These are phyloP conservation scores for Eupleurogrammus muticus DNA, from an alignment of 2,797 vertebrate species.

Conservation along the genomic window DNA sequence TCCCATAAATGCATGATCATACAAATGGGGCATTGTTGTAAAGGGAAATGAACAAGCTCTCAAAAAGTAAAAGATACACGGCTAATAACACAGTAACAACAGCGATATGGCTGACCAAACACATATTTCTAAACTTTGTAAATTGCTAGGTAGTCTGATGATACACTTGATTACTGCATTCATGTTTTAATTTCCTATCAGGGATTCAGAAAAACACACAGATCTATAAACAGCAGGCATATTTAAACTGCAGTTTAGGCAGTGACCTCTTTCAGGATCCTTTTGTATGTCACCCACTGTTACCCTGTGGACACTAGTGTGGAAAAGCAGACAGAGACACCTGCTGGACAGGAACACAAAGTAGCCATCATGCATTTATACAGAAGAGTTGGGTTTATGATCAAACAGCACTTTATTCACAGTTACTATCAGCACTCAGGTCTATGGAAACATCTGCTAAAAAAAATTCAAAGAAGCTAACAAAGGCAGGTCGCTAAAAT, in stretches of 20 bases:
- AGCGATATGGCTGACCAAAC: too few relatives aligned
- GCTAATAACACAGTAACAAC: too few relatives aligned
- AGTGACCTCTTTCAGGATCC: too few relatives aligned
- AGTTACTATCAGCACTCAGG: conserved; percentile 72
- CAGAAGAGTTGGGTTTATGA: conserved; percentile 36
- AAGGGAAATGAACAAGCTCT: too few relatives aligned
- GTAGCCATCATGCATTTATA: conserved; percentile 13
- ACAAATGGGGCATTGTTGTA: too few relatives aligned
- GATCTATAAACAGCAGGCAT: not conserved
- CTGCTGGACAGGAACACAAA: conserved; percentile 67
- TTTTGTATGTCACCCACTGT: too few relatives aligned
- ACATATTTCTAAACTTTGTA: too few relatives aligned
- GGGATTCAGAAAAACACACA: not conserved
- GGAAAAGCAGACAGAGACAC: conserved; percentile 67
- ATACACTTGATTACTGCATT: not conserved
- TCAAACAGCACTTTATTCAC: conserved; percentile 81
- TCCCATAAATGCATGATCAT: too few relatives aligned
- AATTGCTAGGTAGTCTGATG: not conserved
- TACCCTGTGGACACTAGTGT: not conserved
- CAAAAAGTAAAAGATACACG: too few relatives aligned
- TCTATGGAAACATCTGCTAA: conserved; percentile 71
- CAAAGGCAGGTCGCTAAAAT: conserved; percentile 68
- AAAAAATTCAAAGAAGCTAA: conserved; percentile 64
- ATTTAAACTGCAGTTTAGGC: too few relatives aligned
- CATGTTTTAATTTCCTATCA: conserved; percentile 16